A percentile compares a stretch with the other conserved stretches of the same genome.
Evolutionary conservation across 2,888 invertebrate species (phyloP).

Genomic region (Drosophila pegasa): DNA sequence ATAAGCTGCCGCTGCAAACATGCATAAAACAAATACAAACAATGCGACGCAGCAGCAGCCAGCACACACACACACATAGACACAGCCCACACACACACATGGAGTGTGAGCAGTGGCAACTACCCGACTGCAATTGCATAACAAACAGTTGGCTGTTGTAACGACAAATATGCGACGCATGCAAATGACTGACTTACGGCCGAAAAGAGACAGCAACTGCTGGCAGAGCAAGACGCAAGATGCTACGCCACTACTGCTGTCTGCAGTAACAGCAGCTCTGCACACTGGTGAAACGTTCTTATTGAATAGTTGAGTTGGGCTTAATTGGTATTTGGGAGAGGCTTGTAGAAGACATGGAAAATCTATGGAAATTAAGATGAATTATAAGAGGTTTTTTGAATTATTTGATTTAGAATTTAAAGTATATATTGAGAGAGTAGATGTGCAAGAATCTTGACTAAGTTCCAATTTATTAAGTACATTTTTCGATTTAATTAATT

Average conservation of each 20-base stretch:
- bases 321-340: background rate
- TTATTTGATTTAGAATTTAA: no score
- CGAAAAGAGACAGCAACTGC: conserved; percentile 54
- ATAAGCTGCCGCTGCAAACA: conserved; percentile 68
- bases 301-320: background rate
- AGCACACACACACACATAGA: conserved; percentile 14
- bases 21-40: conserved; percentile 45
- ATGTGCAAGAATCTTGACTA: no score
- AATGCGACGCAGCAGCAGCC: conserved; percentile 12
- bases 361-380: no score
- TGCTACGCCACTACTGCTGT: conserved; percentile 5
- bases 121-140: conserved; percentile 78
- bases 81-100: conserved; percentile 6
- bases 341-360: background rate
- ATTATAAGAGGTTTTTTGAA: no score
- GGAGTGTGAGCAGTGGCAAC: conserved; percentile 35
- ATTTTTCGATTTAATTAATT: no score
- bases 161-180: conserved; percentile 81
- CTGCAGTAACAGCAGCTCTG: conserved; percentile 7
- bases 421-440: no score
- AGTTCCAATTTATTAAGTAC: no score
- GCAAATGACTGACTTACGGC: conserved; percentile 79
- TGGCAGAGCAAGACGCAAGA: conserved; percentile 18
- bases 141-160: conserved; percentile 80
- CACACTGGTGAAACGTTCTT: conserved; percentile 24